Percentiles rank a stretch among this genome's conserved stretches.
Evolutionary conservation across 2,113 vertebrate species (phyloP).

Genomic region (Parotia lawesii): DNA sequence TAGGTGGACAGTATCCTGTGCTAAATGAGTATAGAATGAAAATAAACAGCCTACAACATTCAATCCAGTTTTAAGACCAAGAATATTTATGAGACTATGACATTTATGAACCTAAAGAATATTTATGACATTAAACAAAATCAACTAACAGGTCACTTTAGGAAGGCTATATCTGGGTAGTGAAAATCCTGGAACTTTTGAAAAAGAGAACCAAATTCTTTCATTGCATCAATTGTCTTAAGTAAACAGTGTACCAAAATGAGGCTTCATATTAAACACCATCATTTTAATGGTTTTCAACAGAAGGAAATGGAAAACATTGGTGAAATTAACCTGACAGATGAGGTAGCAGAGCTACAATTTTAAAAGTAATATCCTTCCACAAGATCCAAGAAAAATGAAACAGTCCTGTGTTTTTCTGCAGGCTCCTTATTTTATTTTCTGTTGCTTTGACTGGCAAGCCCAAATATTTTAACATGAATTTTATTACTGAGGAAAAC

Average conservation of each 20-base stretch:
- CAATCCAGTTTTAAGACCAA: background rate
- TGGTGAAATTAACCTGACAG: constrained; percentile 47
- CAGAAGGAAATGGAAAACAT: constrained; percentile 46
- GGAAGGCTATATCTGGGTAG: background rate
- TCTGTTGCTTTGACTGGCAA: constrained; percentile 58
- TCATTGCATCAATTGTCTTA: constrained; percentile 11
- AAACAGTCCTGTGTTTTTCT: constrained; percentile 42
- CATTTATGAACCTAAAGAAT: background rate
- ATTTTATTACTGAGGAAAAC: constrained; percentile 48
- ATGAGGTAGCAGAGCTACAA: constrained; percentile 40
- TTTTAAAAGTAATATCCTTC: constrained; percentile 40
- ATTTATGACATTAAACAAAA: background rate
- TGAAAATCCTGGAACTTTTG: background rate
- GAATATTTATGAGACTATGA: background rate
- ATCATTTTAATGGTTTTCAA: constrained; percentile 33
- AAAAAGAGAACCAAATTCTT: background rate
- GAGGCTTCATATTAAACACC: constrained; percentile 15
- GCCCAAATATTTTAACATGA: constrained; percentile 50
- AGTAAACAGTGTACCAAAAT: constrained; percentile 26
- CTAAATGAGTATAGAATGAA: background rate
- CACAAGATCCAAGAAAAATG: constrained; percentile 28
- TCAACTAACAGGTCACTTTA: background rate
- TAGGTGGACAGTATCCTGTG: background rate
- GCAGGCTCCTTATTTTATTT: constrained; percentile 55
- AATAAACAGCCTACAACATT: background rate